Conservation (phyloP, 2,888 invertebrate species). For the Strigamia transsilvanica region DNA sequence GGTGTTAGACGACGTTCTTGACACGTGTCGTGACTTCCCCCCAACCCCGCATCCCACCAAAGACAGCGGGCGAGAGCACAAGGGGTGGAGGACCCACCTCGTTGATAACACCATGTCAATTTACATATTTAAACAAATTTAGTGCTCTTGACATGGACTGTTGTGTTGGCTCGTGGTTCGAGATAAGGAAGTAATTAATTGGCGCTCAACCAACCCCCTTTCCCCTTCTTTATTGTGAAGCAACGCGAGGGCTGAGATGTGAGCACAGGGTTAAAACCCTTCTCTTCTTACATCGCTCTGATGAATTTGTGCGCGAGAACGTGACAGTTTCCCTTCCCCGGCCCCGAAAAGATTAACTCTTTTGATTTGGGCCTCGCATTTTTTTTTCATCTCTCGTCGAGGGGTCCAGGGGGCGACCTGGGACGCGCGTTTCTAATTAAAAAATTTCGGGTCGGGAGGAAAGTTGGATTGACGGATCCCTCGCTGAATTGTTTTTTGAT, state of each 20-base stretch:
- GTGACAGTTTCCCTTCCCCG: not conserved
- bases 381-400: not conserved
- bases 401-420: not conserved
- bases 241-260: conserved; percentile 11
- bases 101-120: conserved; percentile 51
- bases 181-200: conserved; percentile 53
- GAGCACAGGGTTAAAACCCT: conserved; percentile 35
- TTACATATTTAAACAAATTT: conserved; percentile 53
- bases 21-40: conserved; percentile 25
- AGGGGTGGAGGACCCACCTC: conserved; percentile 7
- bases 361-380: not conserved
- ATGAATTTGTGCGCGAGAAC: conserved; percentile 21
- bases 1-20: not conserved
- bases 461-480: not conserved
- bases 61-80: not conserved
- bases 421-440: conserved; percentile 10
- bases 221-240: conserved; percentile 32
- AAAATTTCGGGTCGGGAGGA: not conserved
- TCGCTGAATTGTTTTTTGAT: conserved; percentile 29
- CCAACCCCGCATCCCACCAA: not conserved
- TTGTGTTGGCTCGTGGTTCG: conserved; percentile 49
- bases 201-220: conserved; percentile 44
- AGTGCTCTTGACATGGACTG: conserved; percentile 44
- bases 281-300: not conserved
- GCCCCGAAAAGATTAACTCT: conserved; percentile 17